phyloP scores from a whole-genome alignment of 2,113 vertebrate genomes.

The Lagenorhynchus albirostris region DNA sequence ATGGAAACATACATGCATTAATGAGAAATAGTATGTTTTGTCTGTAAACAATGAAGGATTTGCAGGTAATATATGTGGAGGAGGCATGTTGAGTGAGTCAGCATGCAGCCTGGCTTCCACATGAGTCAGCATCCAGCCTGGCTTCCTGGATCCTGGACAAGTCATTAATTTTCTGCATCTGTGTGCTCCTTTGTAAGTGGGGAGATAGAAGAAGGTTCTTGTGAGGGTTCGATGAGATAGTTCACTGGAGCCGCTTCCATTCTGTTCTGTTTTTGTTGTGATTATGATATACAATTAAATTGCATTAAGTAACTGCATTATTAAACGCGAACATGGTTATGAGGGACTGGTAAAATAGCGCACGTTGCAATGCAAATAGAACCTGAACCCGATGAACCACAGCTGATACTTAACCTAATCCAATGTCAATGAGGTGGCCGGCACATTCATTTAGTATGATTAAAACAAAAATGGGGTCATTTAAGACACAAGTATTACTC shows the following conservation, averaged over 20 bases:
- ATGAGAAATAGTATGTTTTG: not conserved
- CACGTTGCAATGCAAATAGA: rapidly evolving
- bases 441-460: not conserved
- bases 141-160: not conserved
- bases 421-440: rapidly evolving
- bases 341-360: not conserved
- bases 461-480: not conserved
- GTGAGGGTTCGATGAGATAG: rapidly evolving
- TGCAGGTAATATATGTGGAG: rapidly evolving
- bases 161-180: rapidly evolving
- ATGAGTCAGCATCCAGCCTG: rapidly evolving
- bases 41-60: rapidly evolving
- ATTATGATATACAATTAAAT: not conserved
- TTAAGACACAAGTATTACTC: too few species aligned
- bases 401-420: not conserved
- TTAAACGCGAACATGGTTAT: rapidly evolving
- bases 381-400: not conserved
- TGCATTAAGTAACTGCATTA: not conserved
- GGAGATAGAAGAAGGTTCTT: not conserved
- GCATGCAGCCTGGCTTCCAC: rapidly evolving
- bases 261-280: not conserved
- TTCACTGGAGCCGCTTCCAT: not conserved
- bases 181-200: too few species aligned
- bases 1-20: not conserved
- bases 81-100: not conserved